Base-by-base conservation (phyloP, 1,140 invertebrate genomes). In the Medauroidea extradentata region DNA sequence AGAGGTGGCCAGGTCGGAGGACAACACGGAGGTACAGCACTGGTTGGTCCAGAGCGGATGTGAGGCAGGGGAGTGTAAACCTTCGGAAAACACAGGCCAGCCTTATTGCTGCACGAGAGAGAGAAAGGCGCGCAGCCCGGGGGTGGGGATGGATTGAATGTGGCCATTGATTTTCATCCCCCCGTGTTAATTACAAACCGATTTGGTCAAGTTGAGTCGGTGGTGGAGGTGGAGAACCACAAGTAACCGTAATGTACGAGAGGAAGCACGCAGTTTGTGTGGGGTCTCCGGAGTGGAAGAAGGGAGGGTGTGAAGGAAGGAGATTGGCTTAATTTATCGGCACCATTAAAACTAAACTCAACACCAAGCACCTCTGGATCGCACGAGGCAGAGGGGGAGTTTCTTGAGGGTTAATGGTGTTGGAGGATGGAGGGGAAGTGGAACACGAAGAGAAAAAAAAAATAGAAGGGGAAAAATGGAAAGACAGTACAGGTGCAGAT, bases 181-280 rank as follows among this genome's bases (percentile, higher is more conserved):
- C 19, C 25, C 48, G 43, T 50, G 54, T 61, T 61, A 61, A 61
- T 61, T 61, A 55, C 54, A 57, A 61, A 61, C 60, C 60, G 60
- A 61, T 61, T 50, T 56, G 60, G 60, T 61, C 60, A 61, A 57
- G 60, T 57, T 57, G 16, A 54, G 56, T 27, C 38, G 57, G 56
- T 16, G 16, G 53, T 51, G 24, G 39, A 18, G 42, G 29, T 46
- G 39, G 53, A 14, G 27, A 21, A 43, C 41, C 41, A 18, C 42
- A 46, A 55, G 42, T 55, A 55, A 55, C 29, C 38, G 57, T 34
- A 24, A 52, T 25, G 50, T 52, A 29, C 38, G 38, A 29, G 27
- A 34, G 16, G 50, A 25, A 52, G n/a, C 50, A 27, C 39, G 48
- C 39, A 59, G 57, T 29, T 24, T 52, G 58, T 44, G 39, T 51